These are phyloP conservation scores for Linnaemya tessellans DNA, from an alignment of 2,888 invertebrate species.

Conservation along the genomic window DNA sequence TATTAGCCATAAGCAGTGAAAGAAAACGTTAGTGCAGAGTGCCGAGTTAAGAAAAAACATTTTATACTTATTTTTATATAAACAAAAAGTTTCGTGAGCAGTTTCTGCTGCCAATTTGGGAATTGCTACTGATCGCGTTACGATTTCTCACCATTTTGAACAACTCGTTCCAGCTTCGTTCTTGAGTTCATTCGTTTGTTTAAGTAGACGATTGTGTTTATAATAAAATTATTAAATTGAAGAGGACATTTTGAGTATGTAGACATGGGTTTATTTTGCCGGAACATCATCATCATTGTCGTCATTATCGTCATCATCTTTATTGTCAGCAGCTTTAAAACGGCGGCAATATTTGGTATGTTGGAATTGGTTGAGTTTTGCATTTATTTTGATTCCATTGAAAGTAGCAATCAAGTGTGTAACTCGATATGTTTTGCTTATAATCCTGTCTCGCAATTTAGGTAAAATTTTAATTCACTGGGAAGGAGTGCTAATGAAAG, in stretches of 20 bases:
- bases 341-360: conserved; percentile 55
- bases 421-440: conserved; percentile 81
- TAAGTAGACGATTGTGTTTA: conserved; percentile 10
- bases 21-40: conserved; percentile 37
- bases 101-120: conserved; percentile 47
- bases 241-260: background rate
- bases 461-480: background rate
- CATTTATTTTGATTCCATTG: conserved; percentile 73
- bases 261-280: conserved; percentile 35
- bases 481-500: conserved; percentile 41
- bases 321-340: conserved; percentile 22
- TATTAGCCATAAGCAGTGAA: conserved; percentile 75
- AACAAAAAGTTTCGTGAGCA: conserved; percentile 40
- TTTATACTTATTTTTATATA: conserved; percentile 40
- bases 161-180: background rate
- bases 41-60: conserved; percentile 3
- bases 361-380: conserved; percentile 61
- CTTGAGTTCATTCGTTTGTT: background rate
- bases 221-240: conserved; percentile 4
- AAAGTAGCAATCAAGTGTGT: conserved; percentile 80
- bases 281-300: conserved; percentile 43
- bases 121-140: conserved; percentile 69
- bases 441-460: conserved; percentile 76
- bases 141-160: conserved; percentile 70
- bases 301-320: conserved; percentile 26